Conservation (phyloP, 2,113 vertebrate species). For the Hemibates koningsi region DNA sequence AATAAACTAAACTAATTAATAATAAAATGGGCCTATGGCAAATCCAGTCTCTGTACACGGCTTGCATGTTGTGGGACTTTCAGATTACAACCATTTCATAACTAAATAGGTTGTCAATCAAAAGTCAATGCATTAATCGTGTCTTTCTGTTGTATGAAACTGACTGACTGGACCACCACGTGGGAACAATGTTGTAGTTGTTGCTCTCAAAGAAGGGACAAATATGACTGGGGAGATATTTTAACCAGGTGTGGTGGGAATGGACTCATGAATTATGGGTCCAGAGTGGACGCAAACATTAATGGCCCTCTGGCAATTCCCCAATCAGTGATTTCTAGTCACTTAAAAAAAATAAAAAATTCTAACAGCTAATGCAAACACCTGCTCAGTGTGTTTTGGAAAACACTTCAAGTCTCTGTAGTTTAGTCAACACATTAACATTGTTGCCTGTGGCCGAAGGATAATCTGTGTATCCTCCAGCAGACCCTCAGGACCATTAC, state of each 20-base stretch:
- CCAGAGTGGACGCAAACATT: not conserved
- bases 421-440: conserved; percentile 48
- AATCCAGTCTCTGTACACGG: not conserved
- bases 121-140: not conserved
- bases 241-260: not conserved
- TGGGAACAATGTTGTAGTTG: not conserved
- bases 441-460: conserved; percentile 28
- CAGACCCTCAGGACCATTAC: conserved; percentile 27
- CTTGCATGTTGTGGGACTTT: not conserved
- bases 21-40: not conserved
- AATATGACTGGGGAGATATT: not conserved
- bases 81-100: not conserved
- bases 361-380: conserved; percentile 33
- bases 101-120: not conserved
- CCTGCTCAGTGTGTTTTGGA: conserved; percentile 13
- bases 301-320: not conserved
- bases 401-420: conserved; percentile 22
- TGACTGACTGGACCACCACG: not conserved
- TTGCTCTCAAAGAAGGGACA: not conserved
- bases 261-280: not conserved
- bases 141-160: not conserved
- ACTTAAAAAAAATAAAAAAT: not conserved
- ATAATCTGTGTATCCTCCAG: conserved; percentile 43
- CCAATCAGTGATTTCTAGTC: not conserved
- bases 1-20: not conserved